These are phyloP conservation scores for Opisthograptis luteolata DNA, from an alignment of 2,888 invertebrate species.

Conservation along the genomic window DNA sequence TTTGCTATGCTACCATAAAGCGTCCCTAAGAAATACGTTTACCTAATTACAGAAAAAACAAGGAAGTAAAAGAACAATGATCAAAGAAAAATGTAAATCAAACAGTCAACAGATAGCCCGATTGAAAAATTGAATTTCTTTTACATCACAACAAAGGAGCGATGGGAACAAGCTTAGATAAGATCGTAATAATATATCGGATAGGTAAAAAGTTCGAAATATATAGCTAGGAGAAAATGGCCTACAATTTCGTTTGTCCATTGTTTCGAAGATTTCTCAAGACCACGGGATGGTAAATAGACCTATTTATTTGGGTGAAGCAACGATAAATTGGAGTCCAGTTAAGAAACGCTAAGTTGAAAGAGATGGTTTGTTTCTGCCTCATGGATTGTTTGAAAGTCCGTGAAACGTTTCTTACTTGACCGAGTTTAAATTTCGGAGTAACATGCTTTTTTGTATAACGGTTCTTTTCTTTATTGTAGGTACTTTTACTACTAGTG, in stretches of 20 bases:
- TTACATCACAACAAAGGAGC: slow-evolving; percentile 45
- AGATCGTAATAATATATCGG: slow-evolving; percentile 43
- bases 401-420: neutral
- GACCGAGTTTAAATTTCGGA: neutral
- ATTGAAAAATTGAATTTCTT: slow-evolving; percentile 44
- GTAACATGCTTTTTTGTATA: neutral
- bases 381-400: slow-evolving; percentile 11
- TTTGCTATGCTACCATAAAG: too few relatives aligned
- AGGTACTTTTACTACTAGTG: too few relatives aligned
- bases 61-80: slow-evolving; percentile 15
- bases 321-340: slow-evolving; percentile 30
- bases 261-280: slow-evolving; percentile 36
- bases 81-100: slow-evolving; percentile 16
- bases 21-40: too few relatives aligned
- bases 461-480: too few relatives aligned
- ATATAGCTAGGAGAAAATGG: slow-evolving; percentile 31
- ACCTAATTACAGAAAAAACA: neutral
- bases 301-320: slow-evolving; percentile 28
- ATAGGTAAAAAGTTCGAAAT: slow-evolving; percentile 33
- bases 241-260: slow-evolving; percentile 33
- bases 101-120: slow-evolving; percentile 19
- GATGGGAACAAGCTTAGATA: slow-evolving; percentile 45
- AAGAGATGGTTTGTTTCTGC: slow-evolving; percentile 7
- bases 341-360: slow-evolving; percentile 7
- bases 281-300: slow-evolving; percentile 24